Percentiles rank a stretch among this genome's conserved stretches.
These are phyloP conservation scores for Austrofundulus limnaeus DNA, from an alignment of 2,113 vertebrate species.

Conservation along the genomic window DNA sequence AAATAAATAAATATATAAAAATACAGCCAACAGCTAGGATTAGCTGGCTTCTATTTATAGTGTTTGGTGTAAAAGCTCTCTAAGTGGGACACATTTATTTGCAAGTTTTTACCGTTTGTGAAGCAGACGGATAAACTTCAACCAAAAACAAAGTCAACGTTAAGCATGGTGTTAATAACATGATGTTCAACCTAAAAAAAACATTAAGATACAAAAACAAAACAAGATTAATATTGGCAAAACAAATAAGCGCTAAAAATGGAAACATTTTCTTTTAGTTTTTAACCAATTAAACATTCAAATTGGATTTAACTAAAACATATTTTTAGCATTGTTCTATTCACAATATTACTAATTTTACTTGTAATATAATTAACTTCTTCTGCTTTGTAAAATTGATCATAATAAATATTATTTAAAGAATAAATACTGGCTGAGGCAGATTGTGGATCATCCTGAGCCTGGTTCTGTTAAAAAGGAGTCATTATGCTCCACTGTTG, in stretches of 20 bases:
- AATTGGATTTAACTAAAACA: too few species aligned
- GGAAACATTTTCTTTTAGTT: too few species aligned
- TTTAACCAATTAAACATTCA: too few species aligned
- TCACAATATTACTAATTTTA: too few species aligned
- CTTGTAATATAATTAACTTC: too few species aligned
- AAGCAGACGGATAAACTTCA: constrained; percentile 43
- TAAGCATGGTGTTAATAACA: not conserved
- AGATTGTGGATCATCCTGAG: too few species aligned
- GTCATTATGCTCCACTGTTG: too few species aligned
- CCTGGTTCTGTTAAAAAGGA: too few species aligned
- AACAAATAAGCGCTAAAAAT: not conserved
- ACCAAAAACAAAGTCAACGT: constrained; percentile 7
- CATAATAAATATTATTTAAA: too few species aligned
- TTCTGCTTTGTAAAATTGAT: too few species aligned
- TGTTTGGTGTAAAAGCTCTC: constrained; percentile 40
- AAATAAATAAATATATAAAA: constrained; percentile 12
- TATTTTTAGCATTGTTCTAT: too few species aligned
- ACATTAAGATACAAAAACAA: not conserved
- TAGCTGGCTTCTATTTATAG: constrained; percentile 55
- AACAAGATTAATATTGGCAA: not conserved
- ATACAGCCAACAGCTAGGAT: constrained; percentile 50
- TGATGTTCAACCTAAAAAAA: not conserved
- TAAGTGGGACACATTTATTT: constrained; percentile 51
- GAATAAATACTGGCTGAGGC: too few species aligned
- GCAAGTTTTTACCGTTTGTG: constrained; percentile 32